Base-by-base conservation (phyloP, 2,888 invertebrate genomes). In the Cyrtodaria siliqua region DNA sequence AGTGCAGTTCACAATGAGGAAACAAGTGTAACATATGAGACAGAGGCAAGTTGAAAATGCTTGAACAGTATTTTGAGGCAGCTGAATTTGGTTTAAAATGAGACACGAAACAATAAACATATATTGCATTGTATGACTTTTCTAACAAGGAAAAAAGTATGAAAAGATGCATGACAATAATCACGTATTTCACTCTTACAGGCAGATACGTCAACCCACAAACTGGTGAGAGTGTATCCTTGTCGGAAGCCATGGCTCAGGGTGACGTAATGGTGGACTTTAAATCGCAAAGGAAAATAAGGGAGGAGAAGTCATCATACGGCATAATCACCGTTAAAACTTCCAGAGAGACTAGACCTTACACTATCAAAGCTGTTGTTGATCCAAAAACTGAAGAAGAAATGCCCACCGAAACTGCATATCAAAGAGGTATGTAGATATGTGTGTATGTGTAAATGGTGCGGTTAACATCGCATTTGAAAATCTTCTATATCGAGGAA, bases 281-380 rank as follows among this genome's bases (percentile, higher is more conserved):
- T 67, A 85, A 86, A 38, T 87, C 89, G 9, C 86, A 84, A 56
- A 83, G 79, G 70, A 90, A 86, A 68, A 85, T 90, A 18, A 72
- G 86, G n/a, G 91, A 92, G 67, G 91, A 91, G 81, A 87, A 87
- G 44, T 87, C 91, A 4, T 89, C 92, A 0, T 87, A 90, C 57
- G 92, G 92, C 9, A 82, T 92, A 20, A 89, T 92, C 42, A 91
- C 91, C 14, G 86, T 92, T n/a, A 91, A 91, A 78, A 90, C 90
- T 6, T 86, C 86, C 3, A 83, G 68, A 68, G 91, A 88, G 47
- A 85, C 82, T 1, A 74, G 86, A n/a, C 91, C 91, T 0, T 91
- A 89, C 82, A 89, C 89, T 0, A 87, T 91, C 38, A 77, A 63
- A 14, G 62, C 74, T 2, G 90, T 87, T 2, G 57, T 84, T 6